A percentile compares a stretch with the other conserved stretches of the same genome.
These are phyloP conservation scores for Wiebesia pumilae DNA, from an alignment of 1,140 invertebrate genomes.

Conservation along the genomic window DNA sequence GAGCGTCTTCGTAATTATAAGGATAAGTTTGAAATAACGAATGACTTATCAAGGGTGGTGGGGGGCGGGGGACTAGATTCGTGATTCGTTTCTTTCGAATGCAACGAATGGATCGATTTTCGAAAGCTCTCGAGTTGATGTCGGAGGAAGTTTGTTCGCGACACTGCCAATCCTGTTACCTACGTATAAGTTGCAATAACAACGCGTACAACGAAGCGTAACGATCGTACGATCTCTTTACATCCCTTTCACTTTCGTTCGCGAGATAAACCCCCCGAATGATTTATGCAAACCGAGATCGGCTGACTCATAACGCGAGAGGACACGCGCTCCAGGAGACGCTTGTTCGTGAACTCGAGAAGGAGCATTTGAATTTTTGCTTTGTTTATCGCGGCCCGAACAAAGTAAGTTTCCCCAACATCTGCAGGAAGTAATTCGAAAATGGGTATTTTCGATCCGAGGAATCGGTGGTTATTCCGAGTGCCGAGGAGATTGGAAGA, in stretches of 20 bases:
- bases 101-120: not conserved
- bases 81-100: no score
- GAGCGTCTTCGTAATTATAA: no score
- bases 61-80: no score
- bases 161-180: not conserved
- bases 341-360: not conserved
- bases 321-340: not conserved
- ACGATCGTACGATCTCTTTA: constrained; percentile 5
- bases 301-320: constrained; percentile 17
- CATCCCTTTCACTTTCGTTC: constrained; percentile 45
- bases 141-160: no score
- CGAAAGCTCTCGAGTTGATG: not conserved
- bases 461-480: no score
- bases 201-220: not conserved
- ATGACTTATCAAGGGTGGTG: no score
- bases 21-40: no score
- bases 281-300: constrained; percentile 22
- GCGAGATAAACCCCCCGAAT: constrained; percentile 1
- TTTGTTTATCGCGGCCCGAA: not conserved
- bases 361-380: not conserved
- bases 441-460: no score
- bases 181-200: not conserved
- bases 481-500: no score
- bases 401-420: constrained; percentile 10
- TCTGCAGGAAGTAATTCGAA: constrained; percentile 32